Percentiles rank a stretch among this genome's conserved stretches.
Conservation (phyloP, 2,888 invertebrate species). For the Ochropacha duplaris region DNA sequence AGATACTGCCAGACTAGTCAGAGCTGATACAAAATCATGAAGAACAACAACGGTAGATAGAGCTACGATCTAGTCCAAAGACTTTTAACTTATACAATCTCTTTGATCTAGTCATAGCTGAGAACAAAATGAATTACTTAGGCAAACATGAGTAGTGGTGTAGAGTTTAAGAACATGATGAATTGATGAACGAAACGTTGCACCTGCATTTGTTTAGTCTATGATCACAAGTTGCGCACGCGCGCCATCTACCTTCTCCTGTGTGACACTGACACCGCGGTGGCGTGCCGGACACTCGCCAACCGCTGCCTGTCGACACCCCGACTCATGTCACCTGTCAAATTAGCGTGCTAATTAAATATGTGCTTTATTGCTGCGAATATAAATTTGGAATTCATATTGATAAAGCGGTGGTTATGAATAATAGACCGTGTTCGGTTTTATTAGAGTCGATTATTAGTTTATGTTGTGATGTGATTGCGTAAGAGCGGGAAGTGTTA, state of each 20-base stretch:
- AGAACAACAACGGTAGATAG: too few species aligned
- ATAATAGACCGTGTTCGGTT: not conserved
- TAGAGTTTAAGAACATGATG: too few species aligned
- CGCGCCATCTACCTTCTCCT: not conserved
- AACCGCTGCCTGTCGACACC: conserved; percentile 2
- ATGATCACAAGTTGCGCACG: conserved; percentile 1
- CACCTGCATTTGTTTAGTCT: not conserved
- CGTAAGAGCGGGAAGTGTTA: not conserved
- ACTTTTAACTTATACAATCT: too few species aligned
- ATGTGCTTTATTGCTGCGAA: conserved; percentile 1
- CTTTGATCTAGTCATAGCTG: too few species aligned
- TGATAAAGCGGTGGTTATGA: not conserved
- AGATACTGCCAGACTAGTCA: not conserved
- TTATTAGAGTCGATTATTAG: not conserved
- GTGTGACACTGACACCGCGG: not conserved
- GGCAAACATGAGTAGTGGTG: too few species aligned
- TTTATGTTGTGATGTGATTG: not conserved
- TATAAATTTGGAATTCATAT: not conserved
- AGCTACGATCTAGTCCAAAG: too few species aligned
- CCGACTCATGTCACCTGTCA: conserved; percentile 8
- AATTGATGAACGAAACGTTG: too few species aligned
- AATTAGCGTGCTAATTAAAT: conserved; percentile 1
- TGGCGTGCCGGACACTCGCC: too few species aligned
- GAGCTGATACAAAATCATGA: too few species aligned
- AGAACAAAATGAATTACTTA: too few species aligned